Base-by-base conservation (phyloP, 2,888 invertebrate species). In the Cheiracanthium punctorium region DNA sequence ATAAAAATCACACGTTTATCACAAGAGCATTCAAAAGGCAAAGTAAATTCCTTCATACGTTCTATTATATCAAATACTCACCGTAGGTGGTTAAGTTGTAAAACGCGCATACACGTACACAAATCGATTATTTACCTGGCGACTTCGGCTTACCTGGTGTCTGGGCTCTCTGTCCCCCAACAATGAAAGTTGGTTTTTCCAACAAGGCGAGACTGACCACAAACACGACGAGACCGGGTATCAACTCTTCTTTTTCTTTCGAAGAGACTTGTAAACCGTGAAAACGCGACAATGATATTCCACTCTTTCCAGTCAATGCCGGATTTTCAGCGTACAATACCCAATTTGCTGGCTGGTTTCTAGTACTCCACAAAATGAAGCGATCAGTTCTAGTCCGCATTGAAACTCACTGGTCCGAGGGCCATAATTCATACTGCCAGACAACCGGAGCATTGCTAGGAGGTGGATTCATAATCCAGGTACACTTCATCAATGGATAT, bases 261-360 rank as follows among this genome's bases (percentile, higher is more conserved):
- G n/a, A n/a, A n/a, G n/a, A n/a, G n/a, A n/a, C n/a, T n/a, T n/a
- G n/a, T n/a, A n/a, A n/a, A 33, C 33, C 33, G 1, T 32, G 24
- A 17, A 33, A 69, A 67, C 20, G 1, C 48, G 30, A 48, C 80
- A 81, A 74, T 72, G 41, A 41, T 37, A 32, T 17, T 76, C n/a
- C 24, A 69, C 33, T 20, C 20, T 33, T 32, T 58, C n/a, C 64
- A 17, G n/a, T 29, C 30, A 30, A 43, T 64, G 5, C 28, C 30
- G 12, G 65, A 12, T 24, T 7, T 73, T n/a, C n/a, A n/a, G n/a
- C n/a, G n/a, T 29, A 85, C 85, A 85, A 85, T 85, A 75, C 32
- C 75, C 85, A 85, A 85, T 85, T 85, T 85, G 85, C 85, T 80
- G 85, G 85, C 64, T 85, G 85, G 70, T 80, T 80, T 33, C 65